Evolutionary conservation across 2,888 invertebrate genomes (phyloP).

Genomic region (Globia sparganii): DNA sequence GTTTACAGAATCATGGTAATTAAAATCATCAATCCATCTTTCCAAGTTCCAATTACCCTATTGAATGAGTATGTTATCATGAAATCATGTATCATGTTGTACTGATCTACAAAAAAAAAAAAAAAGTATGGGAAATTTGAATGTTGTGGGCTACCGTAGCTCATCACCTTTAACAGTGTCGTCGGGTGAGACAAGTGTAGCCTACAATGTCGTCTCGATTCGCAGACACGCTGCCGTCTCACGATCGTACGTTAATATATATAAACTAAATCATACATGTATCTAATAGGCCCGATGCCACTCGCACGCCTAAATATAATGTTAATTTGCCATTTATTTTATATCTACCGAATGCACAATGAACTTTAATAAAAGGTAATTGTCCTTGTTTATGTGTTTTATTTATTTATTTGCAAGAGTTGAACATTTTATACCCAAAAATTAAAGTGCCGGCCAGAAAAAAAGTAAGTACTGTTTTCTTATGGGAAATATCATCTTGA

Average conservation of each 20-base stretch:
- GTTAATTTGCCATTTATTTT: slow-evolving; percentile 80
- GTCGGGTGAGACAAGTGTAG: slow-evolving; percentile 9
- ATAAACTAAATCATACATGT: slow-evolving; percentile 54
- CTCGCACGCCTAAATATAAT: slow-evolving; percentile 67
- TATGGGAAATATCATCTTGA: no score
- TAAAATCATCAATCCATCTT: neutral
- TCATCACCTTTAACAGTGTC: neutral
- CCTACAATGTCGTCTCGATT: slow-evolving; percentile 8
- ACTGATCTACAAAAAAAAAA: neutral
- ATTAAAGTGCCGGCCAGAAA: no score
- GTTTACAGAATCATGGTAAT: neutral
- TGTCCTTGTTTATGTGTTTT: slow-evolving; percentile 84
- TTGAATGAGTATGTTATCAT: neutral
- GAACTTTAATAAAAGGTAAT: slow-evolving; percentile 88
- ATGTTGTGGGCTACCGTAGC: neutral
- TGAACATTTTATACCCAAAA: no score
- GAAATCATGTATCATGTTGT: no score
- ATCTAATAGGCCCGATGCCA: slow-evolving; percentile 60
- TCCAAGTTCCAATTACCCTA: neutral
- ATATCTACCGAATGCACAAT: slow-evolving; percentile 89
- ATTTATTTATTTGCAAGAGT: slow-evolving; percentile 68
- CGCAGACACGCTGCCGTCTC: slow-evolving; percentile 31
- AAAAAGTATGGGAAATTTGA: neutral
- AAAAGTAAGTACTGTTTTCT: no score
- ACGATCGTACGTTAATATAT: slow-evolving; percentile 33